phyloP scores from a whole-genome alignment of 2,888 invertebrate genomes.

The Andrena bicolor region DNA sequence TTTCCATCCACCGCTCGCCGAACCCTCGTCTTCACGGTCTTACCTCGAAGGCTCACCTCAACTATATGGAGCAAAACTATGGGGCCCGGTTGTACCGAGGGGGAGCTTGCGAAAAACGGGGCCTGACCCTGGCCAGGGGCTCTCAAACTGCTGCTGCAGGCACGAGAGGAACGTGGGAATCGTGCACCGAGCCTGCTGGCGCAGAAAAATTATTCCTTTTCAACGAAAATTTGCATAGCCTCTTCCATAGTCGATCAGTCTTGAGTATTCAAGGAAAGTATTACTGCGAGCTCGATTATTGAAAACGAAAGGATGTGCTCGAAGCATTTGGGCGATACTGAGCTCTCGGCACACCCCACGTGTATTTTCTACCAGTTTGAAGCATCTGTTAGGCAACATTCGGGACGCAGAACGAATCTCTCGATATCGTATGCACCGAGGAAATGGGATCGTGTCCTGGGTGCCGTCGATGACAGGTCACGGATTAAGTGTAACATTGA shows the following conservation, averaged over 20 bases:
- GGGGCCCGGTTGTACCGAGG: slow-evolving; percentile 57
- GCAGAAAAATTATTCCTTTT: slow-evolving; percentile 25
- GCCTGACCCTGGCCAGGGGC: slow-evolving; percentile 63
- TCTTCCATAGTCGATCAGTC: background rate
- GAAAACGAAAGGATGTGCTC: too few species aligned
- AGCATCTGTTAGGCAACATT: slow-evolving; percentile 63
- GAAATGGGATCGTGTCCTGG: slow-evolving; percentile 38
- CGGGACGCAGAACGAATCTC: slow-evolving; percentile 60
- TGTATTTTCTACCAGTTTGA: slow-evolving; percentile 11
- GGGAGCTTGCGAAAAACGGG: slow-evolving; percentile 69
- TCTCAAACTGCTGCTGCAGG: slow-evolving; percentile 55
- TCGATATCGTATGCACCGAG: slow-evolving; percentile 45
- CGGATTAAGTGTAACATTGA: slow-evolving; percentile 56
- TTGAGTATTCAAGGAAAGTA: background rate
- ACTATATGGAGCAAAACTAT: slow-evolving; percentile 70
- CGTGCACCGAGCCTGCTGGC: slow-evolving; percentile 6
- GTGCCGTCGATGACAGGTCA: slow-evolving; percentile 58
- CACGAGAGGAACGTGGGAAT: slow-evolving; percentile 67
- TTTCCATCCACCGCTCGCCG: slow-evolving; percentile 53
- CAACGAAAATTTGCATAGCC: slow-evolving; percentile 12
- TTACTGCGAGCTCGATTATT: too few species aligned
- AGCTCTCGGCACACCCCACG: background rate
- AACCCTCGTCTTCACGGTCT: slow-evolving; percentile 69
- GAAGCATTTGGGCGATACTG: background rate
- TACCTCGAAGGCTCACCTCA: slow-evolving; percentile 68